These are phyloP conservation scores for Apteryx mantelli DNA, from an alignment of 2,113 vertebrate species.

Conservation along the genomic window DNA sequence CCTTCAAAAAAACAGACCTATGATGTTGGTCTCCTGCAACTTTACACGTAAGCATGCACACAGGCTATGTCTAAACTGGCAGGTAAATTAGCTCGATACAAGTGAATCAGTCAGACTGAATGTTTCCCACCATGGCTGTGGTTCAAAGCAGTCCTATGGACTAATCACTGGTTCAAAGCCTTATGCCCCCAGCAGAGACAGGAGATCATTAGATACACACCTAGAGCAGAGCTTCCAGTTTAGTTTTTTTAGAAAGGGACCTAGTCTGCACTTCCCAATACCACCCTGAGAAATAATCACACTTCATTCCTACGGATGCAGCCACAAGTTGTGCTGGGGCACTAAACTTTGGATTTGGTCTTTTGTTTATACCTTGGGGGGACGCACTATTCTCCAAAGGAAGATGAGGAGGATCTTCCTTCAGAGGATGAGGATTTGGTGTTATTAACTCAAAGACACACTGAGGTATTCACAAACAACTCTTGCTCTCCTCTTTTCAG, in stretches of 20 bases:
- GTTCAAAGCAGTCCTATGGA: background rate
- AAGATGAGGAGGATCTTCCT: background rate
- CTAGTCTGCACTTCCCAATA: background rate
- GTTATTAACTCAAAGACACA: background rate
- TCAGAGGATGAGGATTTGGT: background rate
- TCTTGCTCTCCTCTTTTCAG: background rate
- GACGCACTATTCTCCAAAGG: too few relatives aligned
- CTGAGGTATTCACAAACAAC: background rate
- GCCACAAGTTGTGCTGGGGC: background rate
- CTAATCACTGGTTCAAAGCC: background rate
- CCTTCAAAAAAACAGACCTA: background rate
- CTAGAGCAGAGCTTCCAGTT: background rate
- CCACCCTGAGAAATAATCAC: background rate
- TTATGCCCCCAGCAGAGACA: background rate
- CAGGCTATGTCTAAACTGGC: background rate
- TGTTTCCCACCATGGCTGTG: fast-evolving
- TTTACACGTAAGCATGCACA: background rate
- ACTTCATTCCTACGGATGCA: background rate
- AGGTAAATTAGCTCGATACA: background rate
- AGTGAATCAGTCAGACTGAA: background rate
- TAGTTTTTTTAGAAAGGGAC: background rate
- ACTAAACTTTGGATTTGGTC: background rate
- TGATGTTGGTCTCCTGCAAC: background rate
- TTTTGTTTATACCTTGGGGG: background rate
- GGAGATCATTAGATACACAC: background rate